Base-by-base conservation (phyloP, 2,797 vertebrate species). In the Poecilia gillii region DNA sequence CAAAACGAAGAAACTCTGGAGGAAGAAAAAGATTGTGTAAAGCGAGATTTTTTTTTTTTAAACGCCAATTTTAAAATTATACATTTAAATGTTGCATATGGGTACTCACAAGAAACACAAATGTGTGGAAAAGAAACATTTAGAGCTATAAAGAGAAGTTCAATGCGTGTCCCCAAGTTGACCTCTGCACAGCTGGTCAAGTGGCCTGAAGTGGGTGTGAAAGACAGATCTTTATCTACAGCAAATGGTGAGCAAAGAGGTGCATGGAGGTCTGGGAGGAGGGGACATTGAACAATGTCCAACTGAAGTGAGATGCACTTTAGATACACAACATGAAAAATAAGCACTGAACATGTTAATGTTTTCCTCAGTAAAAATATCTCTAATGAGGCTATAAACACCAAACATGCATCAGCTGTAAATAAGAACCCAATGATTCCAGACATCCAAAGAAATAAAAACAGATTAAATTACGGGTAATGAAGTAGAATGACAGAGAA, bases 181-280 rank as follows among this genome's bases (percentile, higher is more conserved):
- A 72, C 68, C 73, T 76, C 47, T 73, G 43, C 23, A 41, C 68
- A 78, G 73, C 62, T 76, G 68, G 79, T 41, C 47, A 75, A 72
- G 57, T 66, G 64, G 25, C 2, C 7, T 45, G 20, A 72, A 43
- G 36, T 51, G 43, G 33, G 18, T 72, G 76, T 33, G 13, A 81
- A 47, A 75, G 1, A 4, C 11, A 18, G 72, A 75, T 73, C 31
- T 45, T 66, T 76, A 55, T 75, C 13, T 75, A 71, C n/a, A 46
- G 23, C 18, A 43, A 78, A 51, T 55, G 45, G 46, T 70, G 25
- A 75, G 53, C 0, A 31, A 16, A 36, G 28, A 72, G 68, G 41
- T 46, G 1, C 46, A n/a, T n/a, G 33, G 62, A 77, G 36, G 68
- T 78, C 36, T 20, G 33, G 41, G 25, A 57, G 55, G n/a, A 55